phyloP scores from a whole-genome alignment of 2,888 invertebrate species.

The Trypoxylon attenuatum region DNA sequence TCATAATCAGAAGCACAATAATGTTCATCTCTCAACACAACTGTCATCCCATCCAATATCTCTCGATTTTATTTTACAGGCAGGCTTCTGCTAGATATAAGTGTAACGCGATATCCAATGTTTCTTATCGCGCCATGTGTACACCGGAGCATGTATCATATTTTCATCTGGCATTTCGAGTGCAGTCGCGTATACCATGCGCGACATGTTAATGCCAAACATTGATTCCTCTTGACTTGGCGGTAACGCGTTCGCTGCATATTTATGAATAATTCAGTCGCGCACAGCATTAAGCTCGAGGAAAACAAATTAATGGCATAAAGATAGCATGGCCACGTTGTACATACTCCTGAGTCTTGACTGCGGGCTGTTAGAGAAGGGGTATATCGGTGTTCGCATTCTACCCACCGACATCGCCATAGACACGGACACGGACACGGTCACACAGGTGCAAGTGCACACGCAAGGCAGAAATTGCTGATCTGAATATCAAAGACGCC shows the following conservation, averaged over 20 bases:
- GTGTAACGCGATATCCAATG: too few species aligned
- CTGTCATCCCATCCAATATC: too few species aligned
- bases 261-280: slow-evolving; percentile 36
- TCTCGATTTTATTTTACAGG: too few species aligned
- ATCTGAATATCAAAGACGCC: slow-evolving; percentile 61
- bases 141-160: too few species aligned
- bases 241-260: slow-evolving; percentile 9
- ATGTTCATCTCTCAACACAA: too few species aligned
- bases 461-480: slow-evolving; percentile 39
- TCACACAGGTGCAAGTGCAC: slow-evolving; percentile 30
- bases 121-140: too few species aligned
- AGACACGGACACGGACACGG: slow-evolving; percentile 25
- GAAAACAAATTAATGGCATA: slow-evolving; percentile 38
- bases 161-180: too few species aligned
- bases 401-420: not conserved
- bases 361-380: too few species aligned
- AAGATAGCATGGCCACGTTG: slow-evolving; percentile 31
- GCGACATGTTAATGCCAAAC: slow-evolving; percentile 5
- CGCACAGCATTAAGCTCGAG: slow-evolving; percentile 8
- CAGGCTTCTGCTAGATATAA: too few species aligned
- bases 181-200: not conserved
- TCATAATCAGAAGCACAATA: too few species aligned
- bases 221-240: slow-evolving; percentile 6
- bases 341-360: too few species aligned
- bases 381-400: too few species aligned